A percentile compares a stretch with the other conserved stretches of the same genome.
phyloP scores from a whole-genome alignment of 1,140 invertebrate species.

The Solen grandis region DNA sequence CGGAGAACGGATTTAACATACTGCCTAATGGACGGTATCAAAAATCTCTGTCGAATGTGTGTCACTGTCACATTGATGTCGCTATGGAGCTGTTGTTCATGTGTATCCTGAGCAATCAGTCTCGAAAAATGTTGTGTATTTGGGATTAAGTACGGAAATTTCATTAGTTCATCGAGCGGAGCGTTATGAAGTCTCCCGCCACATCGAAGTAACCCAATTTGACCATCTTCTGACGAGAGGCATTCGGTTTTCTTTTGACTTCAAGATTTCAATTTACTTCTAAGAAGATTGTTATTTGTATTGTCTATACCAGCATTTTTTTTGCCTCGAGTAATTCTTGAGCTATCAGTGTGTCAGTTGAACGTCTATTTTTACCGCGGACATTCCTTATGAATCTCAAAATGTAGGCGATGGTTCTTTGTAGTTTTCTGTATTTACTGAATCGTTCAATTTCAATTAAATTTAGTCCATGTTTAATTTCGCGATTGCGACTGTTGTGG shows the following conservation, averaged over 20 bases:
- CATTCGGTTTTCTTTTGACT: not conserved
- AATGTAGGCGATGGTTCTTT: not conserved
- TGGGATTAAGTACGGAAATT: slow-evolving; percentile 21
- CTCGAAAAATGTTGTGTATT: not conserved
- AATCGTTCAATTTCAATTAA: not conserved
- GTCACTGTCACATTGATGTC: slow-evolving; percentile 2
- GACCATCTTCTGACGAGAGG: not conserved
- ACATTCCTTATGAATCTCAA: not conserved
- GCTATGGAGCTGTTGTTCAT: not conserved
- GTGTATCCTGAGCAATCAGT: not conserved
- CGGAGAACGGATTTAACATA: not conserved
- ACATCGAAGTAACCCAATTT: not conserved
- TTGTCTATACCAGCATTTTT: not conserved
- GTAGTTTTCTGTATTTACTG: not conserved
- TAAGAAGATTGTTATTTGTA: not conserved
- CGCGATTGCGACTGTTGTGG: not conserved
- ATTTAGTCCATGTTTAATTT: not conserved
- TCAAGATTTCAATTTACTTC: not conserved
- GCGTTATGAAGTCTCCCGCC: slow-evolving; percentile 10
- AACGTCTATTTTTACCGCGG: not conserved
- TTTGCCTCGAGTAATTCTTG: not conserved
- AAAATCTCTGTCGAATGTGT: slow-evolving; percentile 9
- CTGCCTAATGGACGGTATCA: slow-evolving; percentile 3
- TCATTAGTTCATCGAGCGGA: not conserved
- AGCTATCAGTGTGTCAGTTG: not conserved